phyloP scores from a whole-genome alignment of 2,888 invertebrate species.

The Drosophila colorata region DNA sequence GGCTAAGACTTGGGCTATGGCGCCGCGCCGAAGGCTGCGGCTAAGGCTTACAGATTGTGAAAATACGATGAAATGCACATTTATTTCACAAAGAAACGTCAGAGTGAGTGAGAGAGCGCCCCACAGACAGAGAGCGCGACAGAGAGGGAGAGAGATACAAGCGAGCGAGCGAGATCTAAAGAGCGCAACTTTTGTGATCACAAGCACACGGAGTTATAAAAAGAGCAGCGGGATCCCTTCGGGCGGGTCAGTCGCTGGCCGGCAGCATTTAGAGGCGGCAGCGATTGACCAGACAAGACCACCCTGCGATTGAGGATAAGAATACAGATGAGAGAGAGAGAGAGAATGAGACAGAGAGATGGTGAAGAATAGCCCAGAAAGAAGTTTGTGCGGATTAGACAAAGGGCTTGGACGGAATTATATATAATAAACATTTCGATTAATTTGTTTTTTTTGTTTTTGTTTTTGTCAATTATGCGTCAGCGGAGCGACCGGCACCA shows the following conservation, averaged over 20 bases:
- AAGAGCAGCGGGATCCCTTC: conserved; percentile 8
- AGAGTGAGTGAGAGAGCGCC: neutral
- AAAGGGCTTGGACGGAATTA: neutral
- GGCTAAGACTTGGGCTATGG: conserved; percentile 1
- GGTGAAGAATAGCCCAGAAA: no score
- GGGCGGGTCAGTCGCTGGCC: conserved; percentile 26
- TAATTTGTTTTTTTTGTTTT: conserved; percentile 1
- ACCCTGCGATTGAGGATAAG: conserved; percentile 11
- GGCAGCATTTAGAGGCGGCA: conserved; percentile 30
- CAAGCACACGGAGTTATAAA: conserved; percentile 26
- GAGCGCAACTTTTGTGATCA: neutral
- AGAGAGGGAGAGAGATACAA: neutral
- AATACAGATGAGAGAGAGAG: neutral
- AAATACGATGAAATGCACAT: conserved; percentile 62
- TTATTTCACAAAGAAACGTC: conserved; percentile 38
- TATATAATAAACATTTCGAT: neutral
- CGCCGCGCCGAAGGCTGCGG: conserved; percentile 16
- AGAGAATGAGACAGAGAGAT: neutral
- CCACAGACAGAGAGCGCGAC: neutral
- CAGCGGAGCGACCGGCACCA: neutral
- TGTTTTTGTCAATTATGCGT: conserved; percentile 19
- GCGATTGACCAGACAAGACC: conserved; percentile 34
- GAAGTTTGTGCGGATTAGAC: neutral
- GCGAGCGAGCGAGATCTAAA: neutral
- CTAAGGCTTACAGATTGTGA: conserved; percentile 7